Conservation (phyloP, 2,113 vertebrate species). For the Sander lucioperca region DNA sequence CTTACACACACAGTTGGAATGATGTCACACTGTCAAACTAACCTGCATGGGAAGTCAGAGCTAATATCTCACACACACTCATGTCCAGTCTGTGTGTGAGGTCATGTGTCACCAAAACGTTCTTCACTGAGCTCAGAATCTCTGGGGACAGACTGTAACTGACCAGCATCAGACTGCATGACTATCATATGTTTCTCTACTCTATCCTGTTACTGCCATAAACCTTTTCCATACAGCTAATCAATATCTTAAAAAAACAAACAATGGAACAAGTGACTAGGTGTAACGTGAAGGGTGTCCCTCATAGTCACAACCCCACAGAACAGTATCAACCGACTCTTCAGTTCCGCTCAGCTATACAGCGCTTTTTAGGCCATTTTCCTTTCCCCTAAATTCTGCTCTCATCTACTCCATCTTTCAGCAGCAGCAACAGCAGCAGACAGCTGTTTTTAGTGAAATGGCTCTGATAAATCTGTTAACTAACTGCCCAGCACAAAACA, state of each 20-base stretch:
- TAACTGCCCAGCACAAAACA: background rate
- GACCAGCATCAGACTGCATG: background rate
- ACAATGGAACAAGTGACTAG: background rate
- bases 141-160: background rate
- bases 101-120: slow-evolving; percentile 7
- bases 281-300: background rate
- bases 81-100: slow-evolving; percentile 45
- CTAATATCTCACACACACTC: slow-evolving; percentile 27
- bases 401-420: too few relatives aligned
- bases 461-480: background rate
- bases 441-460: too few relatives aligned
- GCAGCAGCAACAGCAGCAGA: too few relatives aligned
- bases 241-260: background rate
- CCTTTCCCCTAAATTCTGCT: too few relatives aligned
- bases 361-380: too few relatives aligned
- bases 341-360: too few relatives aligned
- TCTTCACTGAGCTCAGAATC: slow-evolving; percentile 1
- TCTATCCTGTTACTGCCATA: background rate
- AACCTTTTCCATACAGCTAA: background rate
- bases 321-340: background rate
- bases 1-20: slow-evolving; percentile 39
- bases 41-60: slow-evolving; percentile 28
- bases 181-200: background rate
- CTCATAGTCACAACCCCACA: background rate
- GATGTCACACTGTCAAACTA: slow-evolving; percentile 50